Evolutionary conservation across 2,888 invertebrate genomes (phyloP).

Genomic region (Lepidocyrtoides sp.): DNA sequence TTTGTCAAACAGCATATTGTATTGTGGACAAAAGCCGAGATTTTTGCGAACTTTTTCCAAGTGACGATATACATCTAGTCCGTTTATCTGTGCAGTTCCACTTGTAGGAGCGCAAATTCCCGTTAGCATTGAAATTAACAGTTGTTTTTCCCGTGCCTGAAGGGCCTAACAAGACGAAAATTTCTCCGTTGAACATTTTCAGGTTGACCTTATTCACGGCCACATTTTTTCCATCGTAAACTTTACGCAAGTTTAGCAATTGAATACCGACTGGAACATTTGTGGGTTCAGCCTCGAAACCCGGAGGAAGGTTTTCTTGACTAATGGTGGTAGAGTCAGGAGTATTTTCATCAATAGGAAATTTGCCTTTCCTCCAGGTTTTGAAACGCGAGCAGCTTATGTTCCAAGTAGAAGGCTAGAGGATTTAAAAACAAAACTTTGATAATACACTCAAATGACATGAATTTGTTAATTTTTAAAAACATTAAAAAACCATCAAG

Average conservation of each 20-base stretch:
- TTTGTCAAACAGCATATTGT: slow-evolving; percentile 94
- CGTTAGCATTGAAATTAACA: slow-evolving; percentile 91
- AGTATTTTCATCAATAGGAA: too few species aligned
- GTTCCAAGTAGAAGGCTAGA: neutral
- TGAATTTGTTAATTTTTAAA: too few species aligned
- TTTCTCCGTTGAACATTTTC: slow-evolving; percentile 93
- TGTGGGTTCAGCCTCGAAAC: slow-evolving; percentile 87
- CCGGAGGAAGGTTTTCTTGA: slow-evolving; percentile 38
- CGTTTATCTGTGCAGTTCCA: slow-evolving; percentile 92
- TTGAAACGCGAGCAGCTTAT: too few species aligned
- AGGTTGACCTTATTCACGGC: slow-evolving; percentile 91
- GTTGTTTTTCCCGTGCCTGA: slow-evolving; percentile 94
- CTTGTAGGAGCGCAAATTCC: slow-evolving; percentile 89
- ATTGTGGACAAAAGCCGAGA: slow-evolving; percentile 96
- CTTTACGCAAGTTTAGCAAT: slow-evolving; percentile 86
- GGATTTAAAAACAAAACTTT: neutral
- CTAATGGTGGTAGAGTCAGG: neutral
- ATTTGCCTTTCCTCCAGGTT: too few species aligned
- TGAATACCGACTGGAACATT: slow-evolving; percentile 86
- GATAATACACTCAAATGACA: too few species aligned
- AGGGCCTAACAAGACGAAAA: slow-evolving; percentile 93
- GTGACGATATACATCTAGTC: slow-evolving; percentile 90
- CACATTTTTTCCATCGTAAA: slow-evolving; percentile 86
- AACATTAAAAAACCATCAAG: neutral
- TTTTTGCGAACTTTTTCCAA: slow-evolving; percentile 90